Evolutionary conservation across 2,888 invertebrate species (phyloP), one percentile per base, ranked within the genome.

Genomic region (Ptychoptera albimana): DNA sequence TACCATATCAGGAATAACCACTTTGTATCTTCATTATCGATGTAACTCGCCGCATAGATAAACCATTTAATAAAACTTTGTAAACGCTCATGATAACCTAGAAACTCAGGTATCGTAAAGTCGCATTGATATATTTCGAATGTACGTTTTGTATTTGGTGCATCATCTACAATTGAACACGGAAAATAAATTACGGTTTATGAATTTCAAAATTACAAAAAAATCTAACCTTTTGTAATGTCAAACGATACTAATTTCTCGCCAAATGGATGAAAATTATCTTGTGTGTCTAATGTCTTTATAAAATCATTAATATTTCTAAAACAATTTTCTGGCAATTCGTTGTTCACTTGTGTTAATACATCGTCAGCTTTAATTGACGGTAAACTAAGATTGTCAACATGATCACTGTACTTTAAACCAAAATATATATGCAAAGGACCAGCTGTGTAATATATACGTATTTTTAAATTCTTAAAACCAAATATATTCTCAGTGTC

Each of bases 41-140:
- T 88, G 57, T 82, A 93, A 32, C 86, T 87, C 1, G 93, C 94
- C 11, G 89, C 94, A 71, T 98, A 97, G 52, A 98, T 89, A 65
- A 82, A 97, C 85, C 91, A 96, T 47, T 94, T 67, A 9, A 96
- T 72, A 57, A 94, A 88, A 0, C 91, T 87, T 66, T 96, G 92
- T 52, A 96, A 69, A 43, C 86, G 73, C 51, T 79, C 72, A 60
- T 94, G 89, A 60, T 81, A 94, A 5, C 74, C 71, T 23, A 76
- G 60, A 60, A 93, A 94, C 1, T 81, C 79, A 1, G 78, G 74
- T 42, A 74, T 73, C 11, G 74, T 73, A 50, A 77, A 75, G 55
- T 82, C 78, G 54, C 79, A 78, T 53, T 75, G 73, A 57, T 85
- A 91, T n/a, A 93, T 75, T 66, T 88, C 87, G 66, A 83, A 93